Evolutionary conservation across 1,140 invertebrate genomes (phyloP), one percentile per base, ranked within the genome.

Genomic region (Hermetia illucens): DNA sequence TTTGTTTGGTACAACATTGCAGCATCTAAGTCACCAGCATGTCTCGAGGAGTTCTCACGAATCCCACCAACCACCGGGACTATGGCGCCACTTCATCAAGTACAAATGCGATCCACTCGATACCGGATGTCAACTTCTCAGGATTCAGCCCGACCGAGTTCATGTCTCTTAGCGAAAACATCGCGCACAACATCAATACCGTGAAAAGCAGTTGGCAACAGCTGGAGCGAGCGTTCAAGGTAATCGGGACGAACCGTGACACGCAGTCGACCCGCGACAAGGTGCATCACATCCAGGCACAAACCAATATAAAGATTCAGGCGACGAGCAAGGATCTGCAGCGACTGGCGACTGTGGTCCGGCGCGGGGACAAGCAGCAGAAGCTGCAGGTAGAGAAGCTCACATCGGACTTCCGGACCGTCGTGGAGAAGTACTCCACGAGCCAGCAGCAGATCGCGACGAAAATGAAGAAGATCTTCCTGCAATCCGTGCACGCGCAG

Each of bases 381-480:
- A 83, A 82, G 51, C 64, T 90, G 42, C 82, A 89, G 62, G 70
- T 84, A 30, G 84, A 86, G 45, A 75, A 82, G 58, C 65, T 92
- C 1, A 83, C 76, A 5, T 75, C 75, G 47, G 79, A 83, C 45
- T 90, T 89, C 53, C 75, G 76, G 44, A 79, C 81, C 48, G 75
- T 82, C 8, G 64, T 90, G 0, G 72, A 77, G 31, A 77, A 74
- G 55, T 92, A 89, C 51, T 77, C 79, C 30, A 59, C 67, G 12
- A 66, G 82, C 46, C 86, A 90, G 58, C 83, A 84, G 65, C 68
- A 74, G 68, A 71, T 86, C 31, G 77, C 77, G 21, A 70, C 75
- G 30, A 84, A 85, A 53, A 79, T 83, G 69, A 83, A 84, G 43
- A 73, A 71, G 17, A 71, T 79, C 48, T 71, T 82, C 58, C 68